phyloP scores from a whole-genome alignment of 2,113 vertebrate species.

The Rafetus swinhoei region DNA sequence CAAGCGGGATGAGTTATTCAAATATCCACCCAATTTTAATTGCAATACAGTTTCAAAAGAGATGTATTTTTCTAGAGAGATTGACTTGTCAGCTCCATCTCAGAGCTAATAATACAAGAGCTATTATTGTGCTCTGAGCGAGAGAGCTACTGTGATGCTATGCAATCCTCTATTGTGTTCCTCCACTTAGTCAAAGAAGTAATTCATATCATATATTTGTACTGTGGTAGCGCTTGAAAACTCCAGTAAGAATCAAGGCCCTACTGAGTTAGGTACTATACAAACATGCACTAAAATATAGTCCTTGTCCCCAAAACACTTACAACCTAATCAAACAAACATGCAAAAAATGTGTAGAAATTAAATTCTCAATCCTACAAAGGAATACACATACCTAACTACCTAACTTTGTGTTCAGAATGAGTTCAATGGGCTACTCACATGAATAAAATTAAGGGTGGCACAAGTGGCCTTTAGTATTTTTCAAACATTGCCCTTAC shows the following conservation, averaged over 20 bases:
- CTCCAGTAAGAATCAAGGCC: background rate
- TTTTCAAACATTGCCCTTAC: background rate
- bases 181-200: conserved; percentile 3
- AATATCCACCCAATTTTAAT: conserved; percentile 26
- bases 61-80: conserved; percentile 29
- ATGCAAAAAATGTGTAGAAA: background rate
- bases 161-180: background rate
- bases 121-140: background rate
- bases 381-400: background rate
- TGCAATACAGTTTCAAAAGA: background rate
- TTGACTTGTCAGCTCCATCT: background rate
- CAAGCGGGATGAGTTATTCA: conserved; percentile 27
- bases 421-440: background rate
- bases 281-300: background rate
- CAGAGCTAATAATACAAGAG: background rate
- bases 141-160: background rate
- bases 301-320: background rate
- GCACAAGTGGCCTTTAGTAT: background rate
- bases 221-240: background rate
- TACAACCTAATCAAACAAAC: background rate
- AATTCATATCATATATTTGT: background rate
- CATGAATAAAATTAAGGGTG: background rate
- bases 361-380: background rate
- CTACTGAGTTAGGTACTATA: background rate
- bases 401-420: background rate